Evolutionary conservation across 1,140 invertebrate genomes (phyloP).

Genomic region (Zaprionus gabonicus): DNA sequence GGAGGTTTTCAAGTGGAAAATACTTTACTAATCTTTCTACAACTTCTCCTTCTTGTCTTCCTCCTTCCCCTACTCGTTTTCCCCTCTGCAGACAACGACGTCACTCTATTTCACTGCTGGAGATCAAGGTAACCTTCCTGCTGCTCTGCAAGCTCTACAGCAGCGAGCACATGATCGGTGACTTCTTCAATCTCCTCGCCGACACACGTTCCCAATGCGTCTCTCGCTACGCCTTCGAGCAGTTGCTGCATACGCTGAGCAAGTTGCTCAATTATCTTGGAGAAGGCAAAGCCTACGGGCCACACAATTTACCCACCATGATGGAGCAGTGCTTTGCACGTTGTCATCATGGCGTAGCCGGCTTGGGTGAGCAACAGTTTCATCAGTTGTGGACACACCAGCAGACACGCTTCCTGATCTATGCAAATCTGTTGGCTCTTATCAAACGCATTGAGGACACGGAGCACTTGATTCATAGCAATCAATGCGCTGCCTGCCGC

Average conservation of each 20-base stretch:
- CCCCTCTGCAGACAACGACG: slow-evolving; percentile 54
- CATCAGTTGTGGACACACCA: slow-evolving; percentile 70
- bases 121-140: slow-evolving; percentile 77
- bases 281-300: slow-evolving; percentile 73
- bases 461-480: slow-evolving; percentile 75
- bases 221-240: slow-evolving; percentile 73
- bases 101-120: slow-evolving; percentile 75
- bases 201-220: slow-evolving; percentile 68
- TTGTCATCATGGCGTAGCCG: slow-evolving; percentile 65
- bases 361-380: slow-evolving; percentile 70
- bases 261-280: slow-evolving; percentile 76
- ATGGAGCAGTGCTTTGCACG: slow-evolving; percentile 75
- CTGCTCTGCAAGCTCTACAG: slow-evolving; percentile 75
- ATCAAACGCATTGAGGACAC: slow-evolving; percentile 81
- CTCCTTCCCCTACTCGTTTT: neutral
- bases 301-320: slow-evolving; percentile 64
- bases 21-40: too few relatives aligned
- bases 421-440: slow-evolving; percentile 72
- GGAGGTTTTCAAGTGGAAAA: too few relatives aligned
- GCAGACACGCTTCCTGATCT: slow-evolving; percentile 79
- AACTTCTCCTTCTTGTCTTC: too few relatives aligned
- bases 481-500: slow-evolving; percentile 68
- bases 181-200: slow-evolving; percentile 66
- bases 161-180: slow-evolving; percentile 62
- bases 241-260: slow-evolving; percentile 63